Base-by-base conservation (phyloP, 2,797 vertebrate genomes). In the Catamblyrhynchus diadema region DNA sequence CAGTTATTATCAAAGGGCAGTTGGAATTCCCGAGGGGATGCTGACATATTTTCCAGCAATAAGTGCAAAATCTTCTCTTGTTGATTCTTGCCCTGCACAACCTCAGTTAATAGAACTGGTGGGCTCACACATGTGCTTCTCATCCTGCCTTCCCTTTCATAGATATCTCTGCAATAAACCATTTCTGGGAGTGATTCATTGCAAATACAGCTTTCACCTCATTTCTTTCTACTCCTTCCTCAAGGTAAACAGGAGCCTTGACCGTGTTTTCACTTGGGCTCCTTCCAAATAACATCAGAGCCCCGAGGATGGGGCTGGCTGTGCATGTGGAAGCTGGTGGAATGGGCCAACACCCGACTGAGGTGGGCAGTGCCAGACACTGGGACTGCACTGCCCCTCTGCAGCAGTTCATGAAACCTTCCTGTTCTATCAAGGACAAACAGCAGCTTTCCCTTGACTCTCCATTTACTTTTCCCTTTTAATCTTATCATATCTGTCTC, bases 121-220 rank as follows among this genome's bases (percentile, higher is more conserved):
- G 88, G 81, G 91, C 37, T 86, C 67, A 14, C 12, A 28, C 1
- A 0, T 1, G 33, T 60, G 74, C 83, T 94, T 65, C 54, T 86
- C 86, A 59, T 85, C 83, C 74, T 28, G 23, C 33, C 45, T 59
- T 84, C 1, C 0, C 67, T 78, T 78, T 80, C 93, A 74, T 1
- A 53, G 81, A 44, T 41, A n/a, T 57, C 74, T 67, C 90, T 69
- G 84, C 88, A 95, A 87, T 82, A 85, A 95, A 93, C 84, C 72
- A 51, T 93, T 95, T 64, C 90, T 81, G 35, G 28, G 50, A 92
- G 65, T 71, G 61, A 95, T 83, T 95, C 81, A 83, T 66, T 78
- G 89, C 86, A 89, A 93, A 94, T 86, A 74, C 64, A 74, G 81
- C 86, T 95, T 45, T 96, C 94, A 92, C 77, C 92, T 95, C 88